A percentile compares a stretch with the other conserved stretches of the same genome.
phyloP scores from a whole-genome alignment of 2,797 vertebrate genomes.

The Enteromius mattozi region DNA sequence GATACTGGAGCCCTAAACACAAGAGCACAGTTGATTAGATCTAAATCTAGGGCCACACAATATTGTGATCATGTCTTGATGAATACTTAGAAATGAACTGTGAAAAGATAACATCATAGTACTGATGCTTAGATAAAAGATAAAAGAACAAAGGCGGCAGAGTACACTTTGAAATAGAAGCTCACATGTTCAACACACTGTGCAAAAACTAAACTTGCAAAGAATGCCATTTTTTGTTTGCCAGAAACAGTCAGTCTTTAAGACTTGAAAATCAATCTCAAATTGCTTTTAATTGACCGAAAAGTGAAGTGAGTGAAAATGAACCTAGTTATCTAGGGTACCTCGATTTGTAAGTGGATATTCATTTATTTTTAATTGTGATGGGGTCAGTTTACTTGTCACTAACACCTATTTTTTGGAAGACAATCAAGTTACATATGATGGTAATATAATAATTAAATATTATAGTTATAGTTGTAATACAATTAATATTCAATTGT shows the following conservation, averaged over 20 bases:
- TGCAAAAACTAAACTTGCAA: neutral
- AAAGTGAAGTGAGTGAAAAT: neutral
- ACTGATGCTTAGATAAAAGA: neutral
- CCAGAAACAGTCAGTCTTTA: neutral
- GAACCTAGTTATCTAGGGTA: neutral
- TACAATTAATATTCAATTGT: neutral
- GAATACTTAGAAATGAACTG: neutral
- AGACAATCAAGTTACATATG: neutral
- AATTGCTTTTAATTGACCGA: neutral
- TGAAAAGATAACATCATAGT: neutral
- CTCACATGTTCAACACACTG: neutral
- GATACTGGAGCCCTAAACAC: constrained; percentile 86
- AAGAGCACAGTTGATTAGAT: constrained; percentile 18
- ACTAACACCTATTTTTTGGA: neutral
- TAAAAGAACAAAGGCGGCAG: neutral
- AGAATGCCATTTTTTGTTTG: neutral
- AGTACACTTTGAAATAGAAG: neutral
- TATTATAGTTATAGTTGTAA: neutral
- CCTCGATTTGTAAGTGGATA: neutral
- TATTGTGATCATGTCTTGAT: neutral
- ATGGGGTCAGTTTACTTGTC: neutral
- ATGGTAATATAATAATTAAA: neutral
- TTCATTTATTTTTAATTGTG: neutral
- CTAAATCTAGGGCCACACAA: neutral
- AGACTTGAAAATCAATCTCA: neutral